Evolutionary conservation across 2,113 vertebrate species (phyloP).

Genomic region (Perca flavescens): DNA sequence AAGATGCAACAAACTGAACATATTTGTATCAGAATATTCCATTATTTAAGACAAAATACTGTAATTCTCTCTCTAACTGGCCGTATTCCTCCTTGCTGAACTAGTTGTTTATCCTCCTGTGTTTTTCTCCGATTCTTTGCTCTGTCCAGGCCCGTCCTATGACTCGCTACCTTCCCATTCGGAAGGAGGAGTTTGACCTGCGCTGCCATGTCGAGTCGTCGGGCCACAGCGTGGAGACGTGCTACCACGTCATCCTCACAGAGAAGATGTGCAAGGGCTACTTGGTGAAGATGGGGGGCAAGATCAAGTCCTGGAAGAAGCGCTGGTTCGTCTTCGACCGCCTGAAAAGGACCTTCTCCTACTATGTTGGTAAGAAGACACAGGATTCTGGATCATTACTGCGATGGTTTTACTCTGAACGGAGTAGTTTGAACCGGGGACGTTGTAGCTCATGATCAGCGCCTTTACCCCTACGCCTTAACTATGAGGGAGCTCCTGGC

Average conservation of each 20-base stretch:
- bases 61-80: no score
- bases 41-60: no score
- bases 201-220: slow-evolving; percentile 94
- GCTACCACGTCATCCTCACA: slow-evolving; percentile 91
- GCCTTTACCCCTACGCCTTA: neutral
- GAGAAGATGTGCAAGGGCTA: slow-evolving; percentile 98
- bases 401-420: neutral
- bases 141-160: slow-evolving; percentile 91
- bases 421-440: neutral
- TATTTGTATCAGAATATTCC: no score
- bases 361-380: slow-evolving; percentile 89
- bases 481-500: no score
- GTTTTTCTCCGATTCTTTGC: neutral
- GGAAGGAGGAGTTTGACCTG: slow-evolving; percentile 97
- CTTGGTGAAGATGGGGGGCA: slow-evolving; percentile 98
- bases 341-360: slow-evolving; percentile 95
- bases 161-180: slow-evolving; percentile 96
- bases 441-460: neutral
- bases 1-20: neutral
- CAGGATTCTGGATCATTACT: neutral
- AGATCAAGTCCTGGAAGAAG: slow-evolving; percentile 99
- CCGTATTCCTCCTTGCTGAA: no score
- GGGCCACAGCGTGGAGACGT: slow-evolving; percentile 94
- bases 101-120: neutral
- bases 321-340: slow-evolving; percentile 99